Base-by-base conservation (phyloP, 2,888 invertebrate species). In the Morinoia aosen region DNA sequence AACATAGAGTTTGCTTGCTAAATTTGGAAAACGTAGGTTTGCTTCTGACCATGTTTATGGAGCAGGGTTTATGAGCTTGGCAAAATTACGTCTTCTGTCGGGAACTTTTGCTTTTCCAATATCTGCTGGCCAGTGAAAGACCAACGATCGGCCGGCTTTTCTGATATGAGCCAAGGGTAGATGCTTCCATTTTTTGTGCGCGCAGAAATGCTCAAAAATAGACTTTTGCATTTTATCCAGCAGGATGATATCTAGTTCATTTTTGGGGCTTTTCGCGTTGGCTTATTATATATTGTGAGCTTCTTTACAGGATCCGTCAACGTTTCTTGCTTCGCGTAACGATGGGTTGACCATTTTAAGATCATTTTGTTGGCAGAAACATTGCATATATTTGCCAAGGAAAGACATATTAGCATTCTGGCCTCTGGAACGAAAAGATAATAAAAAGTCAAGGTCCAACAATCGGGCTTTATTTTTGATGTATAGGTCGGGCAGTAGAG, bases 111-210 rank as follows among this genome's bases (percentile, higher is more conserved):
- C 76, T 10, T 76, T 33, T 76, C 76, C 76, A 76, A 76, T 76
- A 76, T 76, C 76, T 76, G 76, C 76, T 33, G 76, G 76, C 76
- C 76, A 76, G 76, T 76, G 76, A 76, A 76, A 76, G 76, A 61
- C 61, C 61, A 61, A 61, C 61, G 61, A 76, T 76, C 76, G 76
- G 25, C 33, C 76, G 25, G 76, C 76, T 76, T 76, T 76, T 76
- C 76, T 76, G 76, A 76, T 76, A 76, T 76, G 76, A 76, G 33
- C 25, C 19, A 76, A 33, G 33, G 25, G 76, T 76, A 33, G 25
- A 33, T 33, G 7, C 76, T 76, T 76, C 76, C 25, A 76, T 76
- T 76, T 76, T 33, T 76, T 61, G 48, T 7, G 33, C 33, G 76
- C 19, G 19, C 76, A 76, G 8, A 76, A 76, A 76, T 33, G 25